A percentile compares a stretch with the other conserved stretches of the same genome.
phyloP scores from a whole-genome alignment of 2,113 vertebrate genomes.

The Alouatta palliata region DNA sequence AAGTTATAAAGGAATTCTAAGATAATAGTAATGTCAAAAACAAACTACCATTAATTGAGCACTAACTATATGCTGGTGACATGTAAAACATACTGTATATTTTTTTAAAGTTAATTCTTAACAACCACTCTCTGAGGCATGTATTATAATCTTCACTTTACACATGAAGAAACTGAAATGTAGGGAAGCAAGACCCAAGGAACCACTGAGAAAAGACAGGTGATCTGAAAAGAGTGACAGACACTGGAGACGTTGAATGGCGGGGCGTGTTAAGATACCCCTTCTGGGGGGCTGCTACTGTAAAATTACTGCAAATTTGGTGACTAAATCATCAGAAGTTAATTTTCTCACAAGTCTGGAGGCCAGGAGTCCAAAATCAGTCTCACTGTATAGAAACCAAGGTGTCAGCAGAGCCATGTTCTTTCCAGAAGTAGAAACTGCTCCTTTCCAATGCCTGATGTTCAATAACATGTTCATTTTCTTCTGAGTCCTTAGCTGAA shows the following conservation, averaged over 20 bases:
- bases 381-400: background rate
- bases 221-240: background rate
- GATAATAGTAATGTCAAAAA: constrained; percentile 43
- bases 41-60: constrained; percentile 34
- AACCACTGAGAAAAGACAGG: background rate
- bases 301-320: background rate
- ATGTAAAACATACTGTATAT: background rate
- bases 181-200: background rate
- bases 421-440: background rate
- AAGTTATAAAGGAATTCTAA: constrained; percentile 51
- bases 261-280: background rate
- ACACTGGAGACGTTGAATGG: background rate
- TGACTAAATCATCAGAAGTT: background rate
- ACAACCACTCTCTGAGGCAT: background rate
- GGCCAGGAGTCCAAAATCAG: background rate
- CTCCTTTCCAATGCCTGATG: background rate
- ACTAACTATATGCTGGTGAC: background rate
- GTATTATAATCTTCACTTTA: constrained; percentile 1
- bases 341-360: background rate
- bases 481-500: background rate
- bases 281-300: background rate
- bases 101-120: constrained; percentile 38
- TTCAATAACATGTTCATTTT: background rate
- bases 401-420: background rate
- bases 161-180: background rate